These are phyloP conservation scores for Pangasius sanitwongsei DNA, from an alignment of 2,797 vertebrate genomes.

Conservation along the genomic window DNA sequence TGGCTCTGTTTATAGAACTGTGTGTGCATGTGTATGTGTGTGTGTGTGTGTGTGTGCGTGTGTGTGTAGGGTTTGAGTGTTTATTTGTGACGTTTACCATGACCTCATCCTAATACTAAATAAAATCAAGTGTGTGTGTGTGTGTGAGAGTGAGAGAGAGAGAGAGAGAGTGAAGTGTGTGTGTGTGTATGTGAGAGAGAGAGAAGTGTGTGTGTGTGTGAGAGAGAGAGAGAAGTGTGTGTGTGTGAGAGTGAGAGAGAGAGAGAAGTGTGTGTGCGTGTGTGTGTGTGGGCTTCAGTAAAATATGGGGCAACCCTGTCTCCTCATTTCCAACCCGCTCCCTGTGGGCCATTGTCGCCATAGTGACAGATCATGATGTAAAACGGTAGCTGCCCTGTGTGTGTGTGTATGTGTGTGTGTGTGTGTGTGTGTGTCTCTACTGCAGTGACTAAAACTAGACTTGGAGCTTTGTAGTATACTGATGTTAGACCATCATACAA, in stretches of 20 bases:
- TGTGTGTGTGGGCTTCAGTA: not conserved
- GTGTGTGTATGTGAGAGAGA: too few species aligned
- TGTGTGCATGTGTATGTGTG: not conserved
- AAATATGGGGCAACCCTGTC: constrained; percentile 27
- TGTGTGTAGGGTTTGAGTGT: too few species aligned
- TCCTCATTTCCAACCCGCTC: constrained; percentile 9
- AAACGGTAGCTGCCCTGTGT: not conserved
- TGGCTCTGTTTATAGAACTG: not conserved
- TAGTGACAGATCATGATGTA: constrained; percentile 18
- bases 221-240: not conserved
- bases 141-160: not conserved
- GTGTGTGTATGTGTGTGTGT: not conserved
- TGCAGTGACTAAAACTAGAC: not conserved
- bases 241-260: not conserved
- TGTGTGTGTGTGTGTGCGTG: not conserved
- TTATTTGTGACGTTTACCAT: too few species aligned
- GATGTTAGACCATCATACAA: not conserved
- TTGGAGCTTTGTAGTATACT: not conserved
- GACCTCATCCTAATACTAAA: too few species aligned
- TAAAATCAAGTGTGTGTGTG: not conserved
- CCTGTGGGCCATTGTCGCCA: constrained; percentile 8
- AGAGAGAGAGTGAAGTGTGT: too few species aligned
- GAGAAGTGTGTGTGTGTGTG: too few species aligned
- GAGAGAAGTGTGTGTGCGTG: not conserved
- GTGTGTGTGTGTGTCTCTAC: not conserved